Conservation (phyloP, 1,140 invertebrate genomes). For the Hydropsyche tenuis region DNA sequence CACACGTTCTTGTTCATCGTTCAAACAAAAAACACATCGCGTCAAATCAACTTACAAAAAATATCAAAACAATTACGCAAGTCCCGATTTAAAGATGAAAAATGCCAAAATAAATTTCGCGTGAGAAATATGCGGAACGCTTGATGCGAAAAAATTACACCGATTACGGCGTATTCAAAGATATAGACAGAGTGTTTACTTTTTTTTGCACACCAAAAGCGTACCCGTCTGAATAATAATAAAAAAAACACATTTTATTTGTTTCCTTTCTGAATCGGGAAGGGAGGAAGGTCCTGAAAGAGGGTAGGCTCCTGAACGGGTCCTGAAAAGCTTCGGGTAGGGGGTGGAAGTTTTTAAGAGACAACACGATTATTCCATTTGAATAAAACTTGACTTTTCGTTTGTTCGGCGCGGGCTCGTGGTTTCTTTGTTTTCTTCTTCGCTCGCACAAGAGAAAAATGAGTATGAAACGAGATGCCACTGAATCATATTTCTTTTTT, state of each 20-base stretch:
- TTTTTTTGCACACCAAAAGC: neutral
- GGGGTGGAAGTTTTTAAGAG: conserved; percentile 29
- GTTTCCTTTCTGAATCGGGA: conserved; percentile 12
- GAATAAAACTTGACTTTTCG: conserved; percentile 35
- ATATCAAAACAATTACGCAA: too few relatives aligned
- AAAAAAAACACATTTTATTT: conserved; percentile 33
- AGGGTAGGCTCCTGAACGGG: neutral
- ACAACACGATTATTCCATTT: conserved; percentile 37
- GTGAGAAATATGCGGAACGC: too few relatives aligned
- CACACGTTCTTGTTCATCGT: too few relatives aligned
- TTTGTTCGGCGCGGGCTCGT: conserved; percentile 26
- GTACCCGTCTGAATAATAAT: neutral
- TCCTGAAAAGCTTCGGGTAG: neutral
- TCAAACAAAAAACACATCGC: too few relatives aligned
- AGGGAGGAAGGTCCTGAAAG: neutral
- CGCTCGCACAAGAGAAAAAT: neutral
- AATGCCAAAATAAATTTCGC: too few relatives aligned
- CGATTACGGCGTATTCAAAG: neutral
- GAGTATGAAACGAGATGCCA: neutral
- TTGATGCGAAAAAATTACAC: conserved; percentile 4
- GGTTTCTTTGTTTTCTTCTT: conserved; percentile 31
- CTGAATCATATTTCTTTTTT: conserved; percentile 8
- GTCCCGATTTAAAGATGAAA: too few relatives aligned
- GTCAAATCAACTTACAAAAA: too few relatives aligned
- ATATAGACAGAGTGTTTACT: neutral